phyloP scores from a whole-genome alignment of 2,113 vertebrate genomes.

The human (Homo sapiens) region GRCh38 chr16:63614501-63615000 shows the following conservation, averaged over 20 bases:
- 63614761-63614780: neutral
- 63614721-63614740: neutral
- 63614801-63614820: neutral
- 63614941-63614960: neutral
- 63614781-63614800: fast-evolving
- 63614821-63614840: neutral
- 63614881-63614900: neutral
- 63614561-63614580: neutral
- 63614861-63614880: neutral
- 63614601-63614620: neutral
- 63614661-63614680: neutral
- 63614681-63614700: neutral
- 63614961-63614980: neutral
- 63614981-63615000: neutral
- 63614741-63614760: too few species aligned
- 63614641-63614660: neutral
- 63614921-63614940: neutral
- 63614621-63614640: neutral
- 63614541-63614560: neutral
- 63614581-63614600: neutral
- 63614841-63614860: neutral
- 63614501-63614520: neutral
- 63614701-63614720: neutral
- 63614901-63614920: neutral
- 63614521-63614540: too few species aligned